Evolutionary conservation across 2,113 vertebrate genomes (phyloP).

Genomic region (Rattus rattus): DNA sequence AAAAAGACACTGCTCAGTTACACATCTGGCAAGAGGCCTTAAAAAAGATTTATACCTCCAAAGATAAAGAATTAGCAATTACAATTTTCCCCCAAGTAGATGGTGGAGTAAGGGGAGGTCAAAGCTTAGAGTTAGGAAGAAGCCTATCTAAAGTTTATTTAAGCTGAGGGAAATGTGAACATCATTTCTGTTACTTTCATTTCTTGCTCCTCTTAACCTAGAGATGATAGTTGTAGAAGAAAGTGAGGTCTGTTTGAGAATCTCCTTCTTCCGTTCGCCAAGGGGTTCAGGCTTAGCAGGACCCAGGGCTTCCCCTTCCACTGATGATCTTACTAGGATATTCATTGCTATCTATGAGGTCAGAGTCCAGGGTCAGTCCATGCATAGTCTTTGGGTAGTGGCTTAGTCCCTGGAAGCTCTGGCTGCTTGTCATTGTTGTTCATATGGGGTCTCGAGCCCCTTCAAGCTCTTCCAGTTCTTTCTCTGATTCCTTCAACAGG

Average conservation of each 20-base stretch:
- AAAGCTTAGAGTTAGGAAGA: neutral
- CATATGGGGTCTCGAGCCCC: too few species aligned
- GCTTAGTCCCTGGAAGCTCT: too few species aligned
- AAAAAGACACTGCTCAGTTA: neutral
- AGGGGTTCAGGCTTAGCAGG: neutral
- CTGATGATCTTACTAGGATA: too few species aligned
- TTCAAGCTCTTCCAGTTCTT: too few species aligned
- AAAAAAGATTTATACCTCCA: conserved; percentile 23
- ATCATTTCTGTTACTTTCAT: neutral
- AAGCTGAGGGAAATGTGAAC: neutral
- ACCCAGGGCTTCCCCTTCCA: too few species aligned
- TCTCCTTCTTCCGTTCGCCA: neutral
- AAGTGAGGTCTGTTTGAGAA: neutral
- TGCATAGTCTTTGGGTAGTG: too few species aligned
- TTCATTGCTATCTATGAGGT: too few species aligned
- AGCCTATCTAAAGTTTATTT: neutral
- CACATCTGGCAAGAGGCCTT: neutral
- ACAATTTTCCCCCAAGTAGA: neutral
- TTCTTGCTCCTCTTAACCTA: neutral
- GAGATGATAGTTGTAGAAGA: neutral
- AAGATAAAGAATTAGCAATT: conserved; percentile 43
- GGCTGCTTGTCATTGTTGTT: too few species aligned
- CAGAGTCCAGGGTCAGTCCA: too few species aligned
- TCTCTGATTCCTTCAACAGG: too few species aligned
- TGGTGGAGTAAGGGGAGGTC: neutral